Evolutionary conservation across 2,113 vertebrate species (phyloP).

Genomic region (Panthera leo): DNA sequence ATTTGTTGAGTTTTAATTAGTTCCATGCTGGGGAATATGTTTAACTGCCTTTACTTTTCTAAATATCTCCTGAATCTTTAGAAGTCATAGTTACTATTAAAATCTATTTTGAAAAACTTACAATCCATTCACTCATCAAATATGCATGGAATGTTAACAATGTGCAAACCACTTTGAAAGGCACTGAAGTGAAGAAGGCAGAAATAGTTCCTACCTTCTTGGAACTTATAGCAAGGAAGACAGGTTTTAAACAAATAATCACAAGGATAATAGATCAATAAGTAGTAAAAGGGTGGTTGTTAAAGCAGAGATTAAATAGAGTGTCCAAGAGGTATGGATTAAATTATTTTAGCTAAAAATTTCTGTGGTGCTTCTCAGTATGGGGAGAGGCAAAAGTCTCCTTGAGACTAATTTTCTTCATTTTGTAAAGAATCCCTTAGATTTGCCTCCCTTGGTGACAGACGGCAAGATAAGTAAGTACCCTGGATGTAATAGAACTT

Average conservation of each 20-base stretch:
- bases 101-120: conserved; percentile 47
- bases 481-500: not conserved
- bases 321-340: not conserved
- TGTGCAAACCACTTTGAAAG: not conserved
- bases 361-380: not conserved
- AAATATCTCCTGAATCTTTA: conserved; percentile 23
- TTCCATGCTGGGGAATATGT: conserved; percentile 7
- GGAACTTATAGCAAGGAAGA: not conserved
- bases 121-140: conserved; percentile 27
- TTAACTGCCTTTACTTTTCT: conserved; percentile 20
- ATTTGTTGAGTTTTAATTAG: conserved; percentile 21
- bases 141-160: not conserved
- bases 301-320: conserved; percentile 22
- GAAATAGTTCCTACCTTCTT: not conserved
- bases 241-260: not conserved
- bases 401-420: conserved; percentile 9
- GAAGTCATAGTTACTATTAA: conserved; percentile 13
- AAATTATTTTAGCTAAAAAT: conserved; percentile 20
- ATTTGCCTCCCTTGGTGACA: not conserved
- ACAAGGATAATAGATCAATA: not conserved
- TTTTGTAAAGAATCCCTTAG: conserved; percentile 47
- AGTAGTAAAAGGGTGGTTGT: not conserved
- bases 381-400: not conserved
- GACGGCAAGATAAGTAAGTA: not conserved
- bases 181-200: not conserved